Percentiles rank a stretch among this genome's conserved stretches.
Conservation (phyloP, 2,888 invertebrate genomes). For the Arge pagana region DNA sequence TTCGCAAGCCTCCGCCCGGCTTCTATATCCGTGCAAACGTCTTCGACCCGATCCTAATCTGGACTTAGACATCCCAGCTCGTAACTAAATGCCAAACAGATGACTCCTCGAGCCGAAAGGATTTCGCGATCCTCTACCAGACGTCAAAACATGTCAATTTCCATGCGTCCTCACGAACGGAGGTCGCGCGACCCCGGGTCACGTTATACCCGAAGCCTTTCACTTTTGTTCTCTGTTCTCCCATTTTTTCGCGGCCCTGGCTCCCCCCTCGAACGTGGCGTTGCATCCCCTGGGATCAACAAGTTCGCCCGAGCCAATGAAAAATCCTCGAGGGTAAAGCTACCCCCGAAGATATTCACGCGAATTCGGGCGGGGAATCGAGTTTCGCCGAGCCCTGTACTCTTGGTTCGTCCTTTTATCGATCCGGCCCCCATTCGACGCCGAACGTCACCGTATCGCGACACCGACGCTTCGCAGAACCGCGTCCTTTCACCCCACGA, state of each 20-base stretch:
- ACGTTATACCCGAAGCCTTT: conserved; percentile 31
- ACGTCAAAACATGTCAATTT: conserved; percentile 39
- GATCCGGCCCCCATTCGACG: conserved; percentile 50
- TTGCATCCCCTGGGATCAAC: conserved; percentile 30
- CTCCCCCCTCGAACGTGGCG: not conserved
- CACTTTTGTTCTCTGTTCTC: conserved; percentile 28
- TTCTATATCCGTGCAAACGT: no score
- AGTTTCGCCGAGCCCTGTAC: conserved; percentile 34
- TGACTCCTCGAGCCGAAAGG: not conserved
- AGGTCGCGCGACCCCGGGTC: no score
- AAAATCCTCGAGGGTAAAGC: conserved; percentile 26
- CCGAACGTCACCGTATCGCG: conserved; percentile 46
- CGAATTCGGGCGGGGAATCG: conserved; percentile 25
- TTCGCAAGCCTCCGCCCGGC: no score
- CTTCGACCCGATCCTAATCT: conserved; percentile 28
- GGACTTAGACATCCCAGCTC: conserved; percentile 5
- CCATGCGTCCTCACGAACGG: conserved; percentile 19
- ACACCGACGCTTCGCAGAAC: not conserved
- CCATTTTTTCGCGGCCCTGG: not conserved
- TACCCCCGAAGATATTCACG: conserved; percentile 14
- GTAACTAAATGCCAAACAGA: not conserved
- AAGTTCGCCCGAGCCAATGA: conserved; percentile 27
- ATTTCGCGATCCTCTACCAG: conserved; percentile 22
- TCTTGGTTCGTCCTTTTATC: conserved; percentile 44
- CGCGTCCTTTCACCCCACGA: no score